A percentile compares a stretch with the other conserved stretches of the same genome.
phyloP scores from a whole-genome alignment of 2,113 vertebrate genomes.

The Micromys minutus region DNA sequence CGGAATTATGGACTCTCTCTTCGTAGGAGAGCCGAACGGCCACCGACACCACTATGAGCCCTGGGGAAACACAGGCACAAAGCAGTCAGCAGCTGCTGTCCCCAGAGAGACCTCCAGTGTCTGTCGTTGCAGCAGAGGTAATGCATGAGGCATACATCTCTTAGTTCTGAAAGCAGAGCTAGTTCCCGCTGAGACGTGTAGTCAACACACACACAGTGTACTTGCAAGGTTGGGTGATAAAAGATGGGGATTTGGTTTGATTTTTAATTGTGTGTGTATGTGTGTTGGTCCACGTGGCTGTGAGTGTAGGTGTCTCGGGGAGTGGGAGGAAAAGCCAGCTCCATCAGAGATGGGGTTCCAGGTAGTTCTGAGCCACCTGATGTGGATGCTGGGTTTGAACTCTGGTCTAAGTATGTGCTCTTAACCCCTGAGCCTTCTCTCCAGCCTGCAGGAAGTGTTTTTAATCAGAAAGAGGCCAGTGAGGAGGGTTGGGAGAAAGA shows the following conservation, averaged over 20 bases:
- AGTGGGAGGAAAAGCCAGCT: not conserved
- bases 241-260: not conserved
- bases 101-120: not conserved
- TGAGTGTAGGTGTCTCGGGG: too few relatives aligned
- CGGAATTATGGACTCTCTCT: conserved; percentile 81
- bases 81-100: not conserved
- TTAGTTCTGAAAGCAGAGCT: not conserved
- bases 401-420: not conserved
- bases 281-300: not conserved
- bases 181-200: not conserved
- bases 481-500: not conserved
- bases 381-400: not conserved
- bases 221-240: not conserved
- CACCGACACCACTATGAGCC: conserved; percentile 91
- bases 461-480: not conserved
- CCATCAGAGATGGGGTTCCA: not conserved
- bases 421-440: not conserved
- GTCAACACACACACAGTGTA: too few relatives aligned
- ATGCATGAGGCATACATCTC: not conserved
- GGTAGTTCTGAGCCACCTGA: not conserved
- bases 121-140: too few relatives aligned
- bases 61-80: conserved; percentile 81
- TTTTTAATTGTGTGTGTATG: not conserved
- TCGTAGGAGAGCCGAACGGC: conserved; percentile 81
- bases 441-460: not conserved